Percentiles rank a stretch among this genome's conserved stretches.
These are phyloP conservation scores for Thera obeliscata DNA, from an alignment of 2,888 invertebrate genomes.

Conservation along the genomic window DNA sequence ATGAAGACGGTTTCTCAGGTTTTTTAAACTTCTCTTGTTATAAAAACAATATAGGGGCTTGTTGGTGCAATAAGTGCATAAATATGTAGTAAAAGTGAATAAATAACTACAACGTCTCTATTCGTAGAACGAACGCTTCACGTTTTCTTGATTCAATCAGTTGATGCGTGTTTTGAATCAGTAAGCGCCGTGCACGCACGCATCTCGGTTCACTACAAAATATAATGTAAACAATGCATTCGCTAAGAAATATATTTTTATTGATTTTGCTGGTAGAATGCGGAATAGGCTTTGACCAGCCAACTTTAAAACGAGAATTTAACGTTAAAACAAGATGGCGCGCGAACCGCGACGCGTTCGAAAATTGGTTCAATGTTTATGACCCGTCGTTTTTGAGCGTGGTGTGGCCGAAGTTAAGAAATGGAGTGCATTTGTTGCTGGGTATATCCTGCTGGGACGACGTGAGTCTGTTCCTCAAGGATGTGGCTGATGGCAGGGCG, in stretches of 20 bases:
- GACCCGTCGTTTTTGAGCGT: slow-evolving; percentile 74
- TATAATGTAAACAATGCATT: slow-evolving; percentile 50
- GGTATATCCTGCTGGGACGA: slow-evolving; percentile 74
- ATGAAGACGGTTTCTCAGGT: too few relatives aligned
- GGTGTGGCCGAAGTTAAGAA: slow-evolving; percentile 76
- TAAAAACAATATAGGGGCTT: too few relatives aligned
- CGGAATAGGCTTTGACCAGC: slow-evolving; percentile 46
- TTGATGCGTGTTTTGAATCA: slow-evolving; percentile 22
- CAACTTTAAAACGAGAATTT: slow-evolving; percentile 52
- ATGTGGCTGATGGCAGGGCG: slow-evolving; percentile 69
- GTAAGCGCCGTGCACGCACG: slow-evolving; percentile 30
- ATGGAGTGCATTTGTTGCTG: slow-evolving; percentile 70
- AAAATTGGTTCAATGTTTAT: slow-evolving; percentile 72
- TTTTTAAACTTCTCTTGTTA: too few relatives aligned
- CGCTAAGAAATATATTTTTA: slow-evolving; percentile 43
- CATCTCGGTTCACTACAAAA: slow-evolving; percentile 25
- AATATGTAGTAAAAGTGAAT: slow-evolving; percentile 10
- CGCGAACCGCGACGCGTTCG: slow-evolving; percentile 61
- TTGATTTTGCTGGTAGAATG: slow-evolving; percentile 42
- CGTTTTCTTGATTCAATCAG: slow-evolving; percentile 21
- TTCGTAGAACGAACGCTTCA: slow-evolving; percentile 19
- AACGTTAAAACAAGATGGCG: slow-evolving; percentile 47
- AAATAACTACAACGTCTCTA: slow-evolving; percentile 7
- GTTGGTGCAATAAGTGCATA: neutral
- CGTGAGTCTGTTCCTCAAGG: slow-evolving; percentile 69